Percentiles rank a stretch among this genome's conserved stretches.
These are phyloP conservation scores for Peromyscus maniculatus DNA, from an alignment of 2,113 vertebrate genomes.

Conservation along the genomic window DNA sequence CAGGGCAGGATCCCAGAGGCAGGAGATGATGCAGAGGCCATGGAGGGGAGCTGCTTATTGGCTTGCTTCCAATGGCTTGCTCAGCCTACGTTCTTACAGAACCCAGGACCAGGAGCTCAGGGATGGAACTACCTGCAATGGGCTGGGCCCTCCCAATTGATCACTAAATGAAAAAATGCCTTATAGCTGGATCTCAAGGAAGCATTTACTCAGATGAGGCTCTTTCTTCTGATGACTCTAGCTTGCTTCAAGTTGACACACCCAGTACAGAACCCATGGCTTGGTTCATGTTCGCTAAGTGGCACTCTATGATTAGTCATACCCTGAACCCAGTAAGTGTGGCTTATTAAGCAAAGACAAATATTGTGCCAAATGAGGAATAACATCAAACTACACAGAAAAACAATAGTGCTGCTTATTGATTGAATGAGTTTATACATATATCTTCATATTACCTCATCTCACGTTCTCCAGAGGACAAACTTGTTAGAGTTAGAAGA, in stretches of 20 bases:
- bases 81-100: neutral
- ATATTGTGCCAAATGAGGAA: neutral
- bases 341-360: constrained; percentile 29
- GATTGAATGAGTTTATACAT: neutral
- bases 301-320: neutral
- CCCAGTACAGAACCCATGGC: neutral
- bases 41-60: neutral
- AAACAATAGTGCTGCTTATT: neutral
- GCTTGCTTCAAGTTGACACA: neutral
- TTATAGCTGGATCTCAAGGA: neutral
- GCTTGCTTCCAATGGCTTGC: neutral
- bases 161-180: neutral
- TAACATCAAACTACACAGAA: neutral
- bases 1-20: neutral
- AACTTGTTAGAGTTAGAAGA: neutral
- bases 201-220: neutral
- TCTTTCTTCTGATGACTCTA: neutral
- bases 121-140: neutral
- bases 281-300: neutral
- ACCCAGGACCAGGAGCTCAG: neutral
- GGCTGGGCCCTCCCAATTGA: neutral
- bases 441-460: neutral
- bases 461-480: neutral
- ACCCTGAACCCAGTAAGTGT: neutral
- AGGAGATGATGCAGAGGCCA: neutral